These are phyloP conservation scores for Mamestra configurata DNA, from an alignment of 1,140 invertebrate species.

Conservation along the genomic window DNA sequence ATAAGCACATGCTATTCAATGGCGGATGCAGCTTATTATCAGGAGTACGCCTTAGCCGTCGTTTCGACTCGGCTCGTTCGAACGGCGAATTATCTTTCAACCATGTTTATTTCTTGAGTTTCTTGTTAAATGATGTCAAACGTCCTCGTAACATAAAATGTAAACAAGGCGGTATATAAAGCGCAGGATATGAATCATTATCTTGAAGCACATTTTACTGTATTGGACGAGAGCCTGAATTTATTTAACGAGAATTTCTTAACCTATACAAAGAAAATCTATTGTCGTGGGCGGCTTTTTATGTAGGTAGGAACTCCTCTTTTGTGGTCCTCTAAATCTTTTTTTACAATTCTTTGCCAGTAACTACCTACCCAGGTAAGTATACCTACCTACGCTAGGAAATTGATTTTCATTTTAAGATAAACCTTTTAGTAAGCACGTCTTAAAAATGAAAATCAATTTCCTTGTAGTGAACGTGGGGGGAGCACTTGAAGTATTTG, in stretches of 20 bases:
- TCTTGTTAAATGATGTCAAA: constrained; percentile 39
- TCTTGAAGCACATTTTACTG: constrained; percentile 25
- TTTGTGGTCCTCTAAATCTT: constrained; percentile 24
- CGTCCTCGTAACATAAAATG: constrained; percentile 24
- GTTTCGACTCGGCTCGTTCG: not conserved
- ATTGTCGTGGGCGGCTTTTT: constrained; percentile 18
- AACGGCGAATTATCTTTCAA: constrained; percentile 35
- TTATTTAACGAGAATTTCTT: constrained; percentile 33
- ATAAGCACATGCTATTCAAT: constrained; percentile 59
- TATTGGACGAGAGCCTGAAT: constrained; percentile 34
- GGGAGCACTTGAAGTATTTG: not conserved
- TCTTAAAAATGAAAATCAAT: constrained; percentile 29
- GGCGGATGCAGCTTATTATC: constrained; percentile 55
- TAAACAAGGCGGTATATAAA: constrained; percentile 35
- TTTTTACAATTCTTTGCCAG: constrained; percentile 13
- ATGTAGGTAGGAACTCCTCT: constrained; percentile 8
- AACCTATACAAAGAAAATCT: constrained; percentile 35
- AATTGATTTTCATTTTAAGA: not conserved
- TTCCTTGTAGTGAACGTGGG: constrained; percentile 14
- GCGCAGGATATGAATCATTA: constrained; percentile 32
- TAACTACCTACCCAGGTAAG: not conserved
- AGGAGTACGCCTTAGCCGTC: constrained; percentile 37
- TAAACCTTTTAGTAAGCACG: not conserved
- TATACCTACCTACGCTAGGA: not conserved
- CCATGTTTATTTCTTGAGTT: constrained; percentile 26